A percentile compares a stretch with the other conserved stretches of the same genome.
phyloP scores from a whole-genome alignment of 2,113 vertebrate species.

The Tenrec ecaudatus region DNA sequence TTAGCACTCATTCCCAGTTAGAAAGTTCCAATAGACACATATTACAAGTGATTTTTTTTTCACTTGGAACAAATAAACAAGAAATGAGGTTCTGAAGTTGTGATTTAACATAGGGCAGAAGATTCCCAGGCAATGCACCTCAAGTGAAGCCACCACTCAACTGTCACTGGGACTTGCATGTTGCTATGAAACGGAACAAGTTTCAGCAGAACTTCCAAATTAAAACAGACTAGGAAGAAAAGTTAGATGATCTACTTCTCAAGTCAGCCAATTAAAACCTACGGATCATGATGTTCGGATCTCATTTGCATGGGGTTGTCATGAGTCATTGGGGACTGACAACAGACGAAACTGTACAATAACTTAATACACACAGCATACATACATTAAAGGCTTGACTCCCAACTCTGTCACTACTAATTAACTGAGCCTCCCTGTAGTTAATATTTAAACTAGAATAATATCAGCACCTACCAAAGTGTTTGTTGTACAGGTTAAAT shows the following conservation, averaged over 20 bases:
- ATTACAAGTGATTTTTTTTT: background rate
- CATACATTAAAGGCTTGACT: conserved; percentile 16
- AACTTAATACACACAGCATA: conserved; percentile 10
- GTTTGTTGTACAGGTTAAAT: conserved; percentile 51
- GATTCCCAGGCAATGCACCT: background rate
- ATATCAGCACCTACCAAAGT: conserved; percentile 8
- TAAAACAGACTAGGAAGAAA: background rate
- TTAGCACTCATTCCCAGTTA: background rate
- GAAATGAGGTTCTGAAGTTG: conserved; percentile 21
- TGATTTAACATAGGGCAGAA: background rate
- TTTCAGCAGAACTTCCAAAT: background rate
- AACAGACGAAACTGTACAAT: background rate
- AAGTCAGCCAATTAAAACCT: background rate
- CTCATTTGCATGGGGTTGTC: background rate
- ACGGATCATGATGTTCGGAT: background rate
- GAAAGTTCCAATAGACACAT: conserved; percentile 21
- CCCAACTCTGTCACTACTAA: background rate
- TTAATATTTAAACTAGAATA: conserved; percentile 46
- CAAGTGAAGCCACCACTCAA: background rate
- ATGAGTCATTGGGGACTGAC: background rate
- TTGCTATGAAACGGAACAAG: background rate
- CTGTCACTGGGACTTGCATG: background rate
- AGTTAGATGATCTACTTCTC: background rate
- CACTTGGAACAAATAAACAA: conserved; percentile 40
- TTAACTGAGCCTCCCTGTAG: conserved; percentile 8